Evolutionary conservation across 64 coral and sea anemone species (phyloP).

Genomic region (Acropora yongei): DNA sequence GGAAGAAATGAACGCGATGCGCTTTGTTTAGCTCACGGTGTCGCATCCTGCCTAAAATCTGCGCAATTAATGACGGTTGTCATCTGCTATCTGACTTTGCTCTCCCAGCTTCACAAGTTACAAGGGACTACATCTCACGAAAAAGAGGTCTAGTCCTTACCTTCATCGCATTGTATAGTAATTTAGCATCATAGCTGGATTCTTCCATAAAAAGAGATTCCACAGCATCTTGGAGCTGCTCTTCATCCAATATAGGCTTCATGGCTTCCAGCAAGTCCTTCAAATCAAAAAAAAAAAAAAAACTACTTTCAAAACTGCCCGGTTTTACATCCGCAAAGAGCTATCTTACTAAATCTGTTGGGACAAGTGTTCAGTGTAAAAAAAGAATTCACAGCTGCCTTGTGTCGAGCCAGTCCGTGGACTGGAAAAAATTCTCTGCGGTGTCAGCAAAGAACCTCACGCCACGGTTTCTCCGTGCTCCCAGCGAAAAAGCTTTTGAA

Average conservation of each 20-base stretch:
- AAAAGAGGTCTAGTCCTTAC: constrained; percentile 31
- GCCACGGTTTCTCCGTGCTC: too few relatives aligned
- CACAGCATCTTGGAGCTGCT: constrained; percentile 47
- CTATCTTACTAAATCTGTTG: not conserved
- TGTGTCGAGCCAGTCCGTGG: too few relatives aligned
- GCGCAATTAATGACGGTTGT: not conserved
- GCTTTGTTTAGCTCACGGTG: too few relatives aligned
- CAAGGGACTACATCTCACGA: not conserved
- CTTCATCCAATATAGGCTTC: constrained; percentile 67
- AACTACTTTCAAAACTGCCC: too few relatives aligned
- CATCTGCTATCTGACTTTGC: too few relatives aligned
- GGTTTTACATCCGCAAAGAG: not conserved
- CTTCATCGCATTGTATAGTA: constrained; percentile 73
- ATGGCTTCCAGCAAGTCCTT: constrained; percentile 64
- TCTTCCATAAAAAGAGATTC: constrained; percentile 53
- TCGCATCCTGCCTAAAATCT: too few relatives aligned
- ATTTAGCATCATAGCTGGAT: constrained; percentile 52
- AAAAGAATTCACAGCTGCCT: too few relatives aligned
- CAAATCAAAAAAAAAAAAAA: not conserved
- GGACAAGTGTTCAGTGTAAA: too few relatives aligned
- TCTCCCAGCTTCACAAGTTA: not conserved
- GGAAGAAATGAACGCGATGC: not conserved
- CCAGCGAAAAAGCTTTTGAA: too few relatives aligned
- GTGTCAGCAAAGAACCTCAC: too few relatives aligned
- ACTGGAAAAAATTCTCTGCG: too few relatives aligned